Percentiles rank a stretch among this genome's conserved stretches.
Conservation (phyloP, 2,113 vertebrate genomes). For the Perccottus glenii region DNA sequence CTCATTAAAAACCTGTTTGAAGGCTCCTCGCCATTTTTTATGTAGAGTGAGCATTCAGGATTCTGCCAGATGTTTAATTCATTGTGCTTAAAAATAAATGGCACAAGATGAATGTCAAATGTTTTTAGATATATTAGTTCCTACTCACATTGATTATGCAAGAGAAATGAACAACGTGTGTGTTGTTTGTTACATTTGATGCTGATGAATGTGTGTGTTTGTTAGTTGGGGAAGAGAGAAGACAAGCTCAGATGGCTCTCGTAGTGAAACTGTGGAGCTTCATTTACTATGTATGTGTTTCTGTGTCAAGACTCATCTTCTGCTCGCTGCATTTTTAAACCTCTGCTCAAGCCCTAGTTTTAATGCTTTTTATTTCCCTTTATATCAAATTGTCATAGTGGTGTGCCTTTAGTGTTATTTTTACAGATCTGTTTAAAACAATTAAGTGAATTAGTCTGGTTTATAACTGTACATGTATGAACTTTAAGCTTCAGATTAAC, state of each 20-base stretch:
- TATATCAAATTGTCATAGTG: too few species aligned
- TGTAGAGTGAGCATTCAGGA: constrained; percentile 58
- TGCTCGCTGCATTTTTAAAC: constrained; percentile 16
- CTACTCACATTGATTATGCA: constrained; percentile 38
- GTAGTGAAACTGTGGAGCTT: neutral
- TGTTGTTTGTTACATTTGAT: constrained; percentile 7
- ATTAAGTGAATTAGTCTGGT: neutral
- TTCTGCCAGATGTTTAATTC: constrained; percentile 74
- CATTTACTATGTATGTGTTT: constrained; percentile 4
- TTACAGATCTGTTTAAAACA: neutral
- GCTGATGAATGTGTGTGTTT: constrained; percentile 6
- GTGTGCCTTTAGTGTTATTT: neutral
- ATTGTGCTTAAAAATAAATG: constrained; percentile 71
- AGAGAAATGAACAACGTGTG: constrained; percentile 16
- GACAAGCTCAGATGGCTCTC: neutral
- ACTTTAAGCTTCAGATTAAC: neutral
- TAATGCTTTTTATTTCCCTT: too few species aligned
- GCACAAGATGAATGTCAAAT: constrained; percentile 58
- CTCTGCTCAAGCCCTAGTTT: too few species aligned
- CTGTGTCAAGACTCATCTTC: constrained; percentile 17
- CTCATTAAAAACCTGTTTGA: constrained; percentile 71
- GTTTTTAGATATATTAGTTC: constrained; percentile 57
- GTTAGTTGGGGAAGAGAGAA: constrained; percentile 10
- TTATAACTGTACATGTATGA: neutral
- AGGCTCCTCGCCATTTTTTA: constrained; percentile 62